phyloP scores from a whole-genome alignment of 2,113 vertebrate genomes.

The Euleptes europaea region DNA sequence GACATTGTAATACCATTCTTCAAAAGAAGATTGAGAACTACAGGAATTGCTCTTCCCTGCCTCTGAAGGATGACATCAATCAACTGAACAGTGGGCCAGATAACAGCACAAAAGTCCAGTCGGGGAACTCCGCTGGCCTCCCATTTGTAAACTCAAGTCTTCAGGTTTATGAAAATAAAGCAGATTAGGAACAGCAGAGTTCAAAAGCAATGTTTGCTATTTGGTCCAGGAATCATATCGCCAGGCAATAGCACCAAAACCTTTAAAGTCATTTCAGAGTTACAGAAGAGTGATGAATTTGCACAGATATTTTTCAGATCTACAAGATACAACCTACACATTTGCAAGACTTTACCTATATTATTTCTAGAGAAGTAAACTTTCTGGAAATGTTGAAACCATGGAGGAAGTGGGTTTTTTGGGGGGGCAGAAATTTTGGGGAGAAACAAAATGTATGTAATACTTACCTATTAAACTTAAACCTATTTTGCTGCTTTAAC shows the following conservation, averaged over 20 bases:
- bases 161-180: neutral
- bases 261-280: accelerated
- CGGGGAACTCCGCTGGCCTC: neutral
- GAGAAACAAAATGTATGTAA: too few relatives aligned
- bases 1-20: neutral
- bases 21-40: neutral
- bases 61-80: neutral
- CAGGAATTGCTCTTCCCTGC: neutral
- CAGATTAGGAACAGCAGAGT: neutral
- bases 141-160: neutral
- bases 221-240: neutral
- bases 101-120: neutral
- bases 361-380: neutral
- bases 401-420: neutral
- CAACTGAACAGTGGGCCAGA: neutral
- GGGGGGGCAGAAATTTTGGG: too few relatives aligned
- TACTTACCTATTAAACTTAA: too few relatives aligned
- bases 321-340: neutral
- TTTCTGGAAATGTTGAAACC: conserved; percentile 26
- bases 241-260: accelerated
- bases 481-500: too few relatives aligned
- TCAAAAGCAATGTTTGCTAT: neutral
- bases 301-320: too few relatives aligned
- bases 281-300: accelerated
- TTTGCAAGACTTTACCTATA: neutral